Evolutionary conservation across 2,797 vertebrate species (phyloP).

Genomic region (Bufotes viridis): DNA sequence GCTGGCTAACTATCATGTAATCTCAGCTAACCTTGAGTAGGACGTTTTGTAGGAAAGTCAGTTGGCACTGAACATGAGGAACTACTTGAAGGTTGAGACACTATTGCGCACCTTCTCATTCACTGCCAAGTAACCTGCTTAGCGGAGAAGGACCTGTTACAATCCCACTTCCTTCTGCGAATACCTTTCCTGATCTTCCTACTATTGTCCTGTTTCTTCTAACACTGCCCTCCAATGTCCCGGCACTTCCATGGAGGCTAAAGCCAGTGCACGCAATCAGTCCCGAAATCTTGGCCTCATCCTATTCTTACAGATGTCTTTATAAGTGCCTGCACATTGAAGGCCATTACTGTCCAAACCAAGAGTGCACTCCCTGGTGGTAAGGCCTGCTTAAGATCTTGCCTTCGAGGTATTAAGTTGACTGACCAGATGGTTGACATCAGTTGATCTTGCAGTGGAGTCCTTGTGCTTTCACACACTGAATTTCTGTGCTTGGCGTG

Average conservation of each 20-base stretch:
- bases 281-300: neutral
- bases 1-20: conserved; percentile 58
- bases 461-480: conserved; percentile 27
- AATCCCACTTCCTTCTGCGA: conserved; percentile 12
- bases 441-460: neutral
- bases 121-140: conserved; percentile 58
- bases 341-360: conserved; percentile 17
- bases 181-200: conserved; percentile 41
- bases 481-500: conserved; percentile 27
- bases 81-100: neutral
- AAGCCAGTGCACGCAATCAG: neutral
- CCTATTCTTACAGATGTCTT: conserved; percentile 19
- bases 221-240: conserved; percentile 17
- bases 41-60: conserved; percentile 36
- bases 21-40: conserved; percentile 62
- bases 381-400: neutral
- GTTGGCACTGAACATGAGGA: neutral
- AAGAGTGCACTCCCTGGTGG: neutral
- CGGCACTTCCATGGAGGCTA: conserved; percentile 26
- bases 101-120: conserved; percentile 33
- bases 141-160: neutral
- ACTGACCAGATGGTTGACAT: neutral
- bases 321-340: conserved; percentile 36
- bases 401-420: neutral
- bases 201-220: neutral